A percentile compares a stretch with the other conserved stretches of the same genome.
phyloP scores from a whole-genome alignment of 2,888 invertebrate species.

The Opisthograptis luteolata region DNA sequence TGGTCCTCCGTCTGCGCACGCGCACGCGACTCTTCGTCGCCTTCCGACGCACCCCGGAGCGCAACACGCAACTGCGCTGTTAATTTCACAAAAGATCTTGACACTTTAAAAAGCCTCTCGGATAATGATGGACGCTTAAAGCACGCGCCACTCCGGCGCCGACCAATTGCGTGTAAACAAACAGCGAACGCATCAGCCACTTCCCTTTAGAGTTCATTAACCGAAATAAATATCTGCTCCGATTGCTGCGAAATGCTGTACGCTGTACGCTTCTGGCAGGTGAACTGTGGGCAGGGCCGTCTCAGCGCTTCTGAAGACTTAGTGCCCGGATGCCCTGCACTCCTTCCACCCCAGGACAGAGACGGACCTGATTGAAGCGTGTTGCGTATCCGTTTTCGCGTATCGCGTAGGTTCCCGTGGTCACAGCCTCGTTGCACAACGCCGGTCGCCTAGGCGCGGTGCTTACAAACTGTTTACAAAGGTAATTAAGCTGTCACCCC shows the following conservation, averaged over 20 bases:
- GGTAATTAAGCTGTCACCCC: slow-evolving; percentile 63
- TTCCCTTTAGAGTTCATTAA: slow-evolving; percentile 63
- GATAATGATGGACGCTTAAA: slow-evolving; percentile 2
- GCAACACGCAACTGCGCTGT: slow-evolving; percentile 17
- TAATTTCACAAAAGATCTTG: slow-evolving; percentile 26
- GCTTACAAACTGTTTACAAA: slow-evolving; percentile 59
- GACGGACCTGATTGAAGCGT: no score
- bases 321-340: no score
- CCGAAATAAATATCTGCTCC: slow-evolving; percentile 51
- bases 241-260: slow-evolving; percentile 17
- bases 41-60: slow-evolving; percentile 37
- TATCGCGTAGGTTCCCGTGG: slow-evolving; percentile 54
- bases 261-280: not conserved
- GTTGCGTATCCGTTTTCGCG: slow-evolving; percentile 39
- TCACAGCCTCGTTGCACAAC: slow-evolving; percentile 59
- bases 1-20: slow-evolving; percentile 37
- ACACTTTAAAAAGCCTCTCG: slow-evolving; percentile 22
- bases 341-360: no score
- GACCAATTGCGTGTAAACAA: slow-evolving; percentile 9
- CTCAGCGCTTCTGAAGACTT: no score
- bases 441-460: slow-evolving; percentile 37
- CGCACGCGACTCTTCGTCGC: slow-evolving; percentile 20
- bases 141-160: slow-evolving; percentile 19
- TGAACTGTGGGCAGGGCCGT: no score
- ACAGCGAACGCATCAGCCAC: slow-evolving; percentile 49